phyloP scores from a whole-genome alignment of 2,797 vertebrate species.

The Amphiprion clarkii region DNA sequence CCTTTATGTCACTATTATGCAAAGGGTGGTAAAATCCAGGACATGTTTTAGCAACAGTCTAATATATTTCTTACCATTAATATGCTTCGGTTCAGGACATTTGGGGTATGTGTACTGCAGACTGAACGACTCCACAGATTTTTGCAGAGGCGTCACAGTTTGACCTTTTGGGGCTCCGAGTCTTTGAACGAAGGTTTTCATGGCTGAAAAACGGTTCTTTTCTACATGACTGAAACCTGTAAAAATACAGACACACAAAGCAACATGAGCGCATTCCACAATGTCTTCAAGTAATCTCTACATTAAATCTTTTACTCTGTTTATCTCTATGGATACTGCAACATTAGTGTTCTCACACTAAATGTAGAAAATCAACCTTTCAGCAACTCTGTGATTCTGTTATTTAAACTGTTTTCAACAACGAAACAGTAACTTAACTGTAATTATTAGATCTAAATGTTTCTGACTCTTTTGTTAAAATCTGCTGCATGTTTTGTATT shows the following conservation, averaged over 20 bases:
- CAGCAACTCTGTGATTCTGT: too few species aligned
- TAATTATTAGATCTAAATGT: too few species aligned
- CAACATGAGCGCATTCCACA: not conserved
- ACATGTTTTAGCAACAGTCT: too few species aligned
- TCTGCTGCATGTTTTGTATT: too few species aligned
- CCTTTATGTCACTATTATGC: not conserved
- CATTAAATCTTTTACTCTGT: too few species aligned
- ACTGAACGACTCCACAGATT: constrained; percentile 33
- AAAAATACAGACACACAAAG: not conserved
- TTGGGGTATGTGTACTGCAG: constrained; percentile 69
- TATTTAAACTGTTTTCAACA: too few species aligned
- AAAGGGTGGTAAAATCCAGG: too few species aligned
- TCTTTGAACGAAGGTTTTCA: constrained; percentile 53
- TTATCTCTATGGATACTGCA: too few species aligned
- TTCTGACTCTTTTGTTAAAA: too few species aligned
- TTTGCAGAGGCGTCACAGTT: constrained; percentile 17
- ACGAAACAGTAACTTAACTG: too few species aligned
- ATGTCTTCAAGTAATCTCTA: not conserved
- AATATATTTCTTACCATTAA: constrained; percentile 47
- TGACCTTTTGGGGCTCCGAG: constrained; percentile 8
- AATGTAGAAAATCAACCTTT: too few species aligned
- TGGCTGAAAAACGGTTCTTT: constrained; percentile 63
- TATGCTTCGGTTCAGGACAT: constrained; percentile 52
- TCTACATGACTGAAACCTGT: constrained; percentile 61
- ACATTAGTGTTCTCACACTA: too few species aligned